Base-by-base conservation (phyloP, 2,888 invertebrate genomes). In the Dusona sp. region DNA sequence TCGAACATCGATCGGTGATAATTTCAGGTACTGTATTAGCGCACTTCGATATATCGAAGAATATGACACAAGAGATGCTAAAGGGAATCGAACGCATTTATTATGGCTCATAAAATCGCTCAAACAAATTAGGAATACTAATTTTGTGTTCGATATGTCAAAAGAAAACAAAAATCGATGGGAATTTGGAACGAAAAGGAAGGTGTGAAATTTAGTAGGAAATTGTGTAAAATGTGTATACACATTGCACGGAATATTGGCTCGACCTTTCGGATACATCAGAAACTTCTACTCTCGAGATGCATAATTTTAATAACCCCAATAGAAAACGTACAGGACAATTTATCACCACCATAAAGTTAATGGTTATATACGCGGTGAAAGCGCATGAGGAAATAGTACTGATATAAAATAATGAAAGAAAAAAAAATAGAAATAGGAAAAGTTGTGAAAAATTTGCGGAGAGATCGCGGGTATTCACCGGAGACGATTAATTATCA, bases 321-420 rank as follows among this genome's bases (percentile, higher is more conserved):
- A 65, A 33, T 25, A 42, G 57, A 73, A 80, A 68, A 38, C 72
- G 73, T 51, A 67, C 42, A 54, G 22, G 86, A 83, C 86, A 86
- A 86, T 86, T 86, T 84, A 86, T 83, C 33, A 51, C 83, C 48
- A 68, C 38, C 80, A 51, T 84, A 86, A 86, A 86, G 22, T 73
- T 78, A 83, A 86, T 83, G 77, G 78, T 72, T 57, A 29, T 54
- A 25, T 45, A 65, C 38, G 75, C 65, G 72, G 80, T 79, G 86
- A 80, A 84, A 86, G 80, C 67, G 67, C 79, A 45, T 42, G 65
- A 77, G 77, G 54, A 48, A 16, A 77, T 77, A 61, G 57, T 54
- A 38, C 42, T 33, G 45, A 48, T 65, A 51, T 54, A 25, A 36
- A 83, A 75, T 67, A 7, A 61, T 67, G 25, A 51, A 70, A 19